These are phyloP conservation scores for Burhinus oedicnemus DNA, from an alignment of 2,113 vertebrate genomes.

Conservation along the genomic window DNA sequence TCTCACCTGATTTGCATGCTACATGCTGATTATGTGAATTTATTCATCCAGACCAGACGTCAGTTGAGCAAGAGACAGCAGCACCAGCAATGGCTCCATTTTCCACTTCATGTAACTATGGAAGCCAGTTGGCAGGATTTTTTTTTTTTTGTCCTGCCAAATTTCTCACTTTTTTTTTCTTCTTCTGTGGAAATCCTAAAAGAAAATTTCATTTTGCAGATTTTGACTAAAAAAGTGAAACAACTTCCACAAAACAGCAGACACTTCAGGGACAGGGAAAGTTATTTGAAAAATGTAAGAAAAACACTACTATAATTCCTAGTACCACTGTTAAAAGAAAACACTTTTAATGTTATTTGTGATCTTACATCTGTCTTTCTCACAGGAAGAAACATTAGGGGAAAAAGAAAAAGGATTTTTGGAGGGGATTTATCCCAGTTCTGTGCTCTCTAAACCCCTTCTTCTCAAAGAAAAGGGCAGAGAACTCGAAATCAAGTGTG, in stretches of 20 bases:
- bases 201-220: conserved; percentile 11
- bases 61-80: background rate
- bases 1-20: background rate
- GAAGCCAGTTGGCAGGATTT: background rate
- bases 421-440: conserved; percentile 22
- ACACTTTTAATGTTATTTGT: background rate
- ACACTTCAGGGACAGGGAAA: background rate
- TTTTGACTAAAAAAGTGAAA: conserved; percentile 17
- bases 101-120: background rate
- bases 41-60: background rate
- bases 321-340: background rate
- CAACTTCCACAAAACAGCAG: background rate
- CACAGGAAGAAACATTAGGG: background rate
- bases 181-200: background rate
- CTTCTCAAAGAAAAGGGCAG: conserved; percentile 43
- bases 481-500: conserved; percentile 27
- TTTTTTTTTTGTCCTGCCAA: background rate
- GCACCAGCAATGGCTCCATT: background rate
- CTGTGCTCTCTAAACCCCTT: conserved; percentile 17
- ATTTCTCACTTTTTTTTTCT: background rate
- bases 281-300: background rate
- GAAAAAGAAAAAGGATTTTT: background rate
- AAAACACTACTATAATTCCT: background rate
- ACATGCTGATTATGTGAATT: background rate
- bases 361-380: background rate